These are phyloP conservation scores for Dromaius novaehollandiae DNA, from an alignment of 2,113 vertebrate species.

Conservation along the genomic window DNA sequence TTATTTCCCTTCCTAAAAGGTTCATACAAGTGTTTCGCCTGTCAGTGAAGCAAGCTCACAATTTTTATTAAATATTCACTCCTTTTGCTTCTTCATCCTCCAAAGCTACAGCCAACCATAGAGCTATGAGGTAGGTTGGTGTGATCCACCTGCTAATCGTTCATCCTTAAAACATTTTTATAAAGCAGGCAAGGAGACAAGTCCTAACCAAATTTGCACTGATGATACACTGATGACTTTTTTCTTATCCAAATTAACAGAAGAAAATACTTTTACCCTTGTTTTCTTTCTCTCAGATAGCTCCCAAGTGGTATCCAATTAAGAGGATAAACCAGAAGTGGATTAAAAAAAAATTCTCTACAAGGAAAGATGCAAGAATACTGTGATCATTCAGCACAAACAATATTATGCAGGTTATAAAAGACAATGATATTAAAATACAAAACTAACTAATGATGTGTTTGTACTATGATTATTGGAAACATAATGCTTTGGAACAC, in stretches of 20 bases:
- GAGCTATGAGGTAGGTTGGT: neutral
- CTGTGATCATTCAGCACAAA: neutral
- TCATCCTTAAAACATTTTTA: neutral
- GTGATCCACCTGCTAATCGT: neutral
- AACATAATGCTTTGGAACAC: no score
- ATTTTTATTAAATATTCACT: neutral
- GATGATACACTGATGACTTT: neutral
- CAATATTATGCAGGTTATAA: neutral
- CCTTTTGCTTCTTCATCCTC: neutral
- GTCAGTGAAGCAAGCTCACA: neutral
- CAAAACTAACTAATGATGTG: neutral
- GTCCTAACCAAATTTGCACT: neutral
- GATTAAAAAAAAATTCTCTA: neutral
- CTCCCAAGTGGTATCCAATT: neutral
- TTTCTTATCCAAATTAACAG: neutral
- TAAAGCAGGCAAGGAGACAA: neutral
- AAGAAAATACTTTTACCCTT: neutral
- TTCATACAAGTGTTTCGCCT: neutral
- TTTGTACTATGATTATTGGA: neutral
- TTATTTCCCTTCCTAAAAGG: neutral
- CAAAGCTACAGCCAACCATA: neutral
- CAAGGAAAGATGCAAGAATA: neutral
- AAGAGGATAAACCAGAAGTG: neutral
- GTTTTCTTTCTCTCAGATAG: neutral
- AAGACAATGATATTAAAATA: neutral